These are phyloP conservation scores for Zeugodacus cucurbitae DNA, from an alignment of 1,140 invertebrate genomes.

Conservation along the genomic window DNA sequence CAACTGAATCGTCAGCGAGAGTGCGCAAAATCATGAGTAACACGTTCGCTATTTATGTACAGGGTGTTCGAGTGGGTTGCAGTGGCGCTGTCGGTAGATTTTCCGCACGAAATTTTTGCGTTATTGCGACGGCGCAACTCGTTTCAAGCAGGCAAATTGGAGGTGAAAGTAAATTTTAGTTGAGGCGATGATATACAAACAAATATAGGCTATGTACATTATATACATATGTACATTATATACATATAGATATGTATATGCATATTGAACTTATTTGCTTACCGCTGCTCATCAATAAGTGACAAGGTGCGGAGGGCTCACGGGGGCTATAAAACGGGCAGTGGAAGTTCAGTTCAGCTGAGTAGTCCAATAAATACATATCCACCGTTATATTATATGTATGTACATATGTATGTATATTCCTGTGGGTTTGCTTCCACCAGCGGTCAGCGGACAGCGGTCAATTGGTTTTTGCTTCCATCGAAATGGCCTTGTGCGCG, in stretches of 20 bases:
- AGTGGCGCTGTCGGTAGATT: background rate
- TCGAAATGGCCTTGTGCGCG: background rate
- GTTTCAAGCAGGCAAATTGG: background rate
- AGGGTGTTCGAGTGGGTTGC: constrained; percentile 13
- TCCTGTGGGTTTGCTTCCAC: background rate
- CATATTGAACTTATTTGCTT: background rate
- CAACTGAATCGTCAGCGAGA: background rate
- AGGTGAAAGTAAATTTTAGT: background rate
- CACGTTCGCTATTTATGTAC: background rate
- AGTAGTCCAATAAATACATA: background rate
- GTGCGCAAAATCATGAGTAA: constrained; percentile 6
- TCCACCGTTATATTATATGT: background rate
- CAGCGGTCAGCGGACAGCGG: background rate
- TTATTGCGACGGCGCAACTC: constrained; percentile 14
- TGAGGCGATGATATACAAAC: background rate
- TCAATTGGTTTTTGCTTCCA: background rate
- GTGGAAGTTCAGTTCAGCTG: background rate
- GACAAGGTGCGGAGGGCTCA: background rate
- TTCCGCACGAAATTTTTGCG: background rate
- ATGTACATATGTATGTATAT: background rate
- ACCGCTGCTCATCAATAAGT: background rate
- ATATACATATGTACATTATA: background rate
- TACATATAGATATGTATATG: background rate
- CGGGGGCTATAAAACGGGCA: too few relatives aligned
- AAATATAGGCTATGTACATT: background rate